Evolutionary conservation across 2,888 invertebrate species (phyloP).

Genomic region (Polyommatus icarus): DNA sequence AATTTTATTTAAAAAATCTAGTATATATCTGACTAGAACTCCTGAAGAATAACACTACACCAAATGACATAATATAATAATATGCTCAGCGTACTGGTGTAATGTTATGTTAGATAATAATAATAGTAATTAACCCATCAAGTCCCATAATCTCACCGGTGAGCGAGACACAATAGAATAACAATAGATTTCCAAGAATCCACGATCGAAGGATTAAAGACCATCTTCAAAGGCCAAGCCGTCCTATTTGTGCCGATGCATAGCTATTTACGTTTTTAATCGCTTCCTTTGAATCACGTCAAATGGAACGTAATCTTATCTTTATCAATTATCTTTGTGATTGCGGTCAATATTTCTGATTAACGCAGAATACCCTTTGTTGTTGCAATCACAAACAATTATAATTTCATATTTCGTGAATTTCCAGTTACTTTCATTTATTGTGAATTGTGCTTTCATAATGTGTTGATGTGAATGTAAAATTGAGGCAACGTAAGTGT

Average conservation of each 20-base stretch:
- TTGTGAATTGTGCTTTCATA: not conserved
- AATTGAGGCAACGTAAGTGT: not conserved
- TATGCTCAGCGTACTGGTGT: too few relatives aligned
- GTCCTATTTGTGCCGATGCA: not conserved
- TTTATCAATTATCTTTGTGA: constrained; percentile 9
- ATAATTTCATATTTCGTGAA: constrained; percentile 1
- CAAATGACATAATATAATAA: too few relatives aligned
- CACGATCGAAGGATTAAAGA: too few relatives aligned
- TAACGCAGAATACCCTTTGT: not conserved
- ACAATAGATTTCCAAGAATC: too few relatives aligned
- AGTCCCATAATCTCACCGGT: too few relatives aligned
- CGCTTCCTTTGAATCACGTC: constrained; percentile 13
- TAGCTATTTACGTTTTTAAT: not conserved
- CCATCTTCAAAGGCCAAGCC: not conserved
- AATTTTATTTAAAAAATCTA: too few relatives aligned
- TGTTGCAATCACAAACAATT: constrained; percentile 18
- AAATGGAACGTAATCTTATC: constrained; percentile 11
- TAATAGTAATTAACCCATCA: too few relatives aligned
- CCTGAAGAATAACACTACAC: too few relatives aligned
- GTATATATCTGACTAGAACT: too few relatives aligned
- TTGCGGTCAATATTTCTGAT: constrained; percentile 12
- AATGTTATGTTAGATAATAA: too few relatives aligned
- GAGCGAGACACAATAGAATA: too few relatives aligned
- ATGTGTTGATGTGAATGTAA: not conserved
- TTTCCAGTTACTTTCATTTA: not conserved